These are phyloP conservation scores for Tachina lurida DNA, from an alignment of 2,888 invertebrate species.

Conservation along the genomic window DNA sequence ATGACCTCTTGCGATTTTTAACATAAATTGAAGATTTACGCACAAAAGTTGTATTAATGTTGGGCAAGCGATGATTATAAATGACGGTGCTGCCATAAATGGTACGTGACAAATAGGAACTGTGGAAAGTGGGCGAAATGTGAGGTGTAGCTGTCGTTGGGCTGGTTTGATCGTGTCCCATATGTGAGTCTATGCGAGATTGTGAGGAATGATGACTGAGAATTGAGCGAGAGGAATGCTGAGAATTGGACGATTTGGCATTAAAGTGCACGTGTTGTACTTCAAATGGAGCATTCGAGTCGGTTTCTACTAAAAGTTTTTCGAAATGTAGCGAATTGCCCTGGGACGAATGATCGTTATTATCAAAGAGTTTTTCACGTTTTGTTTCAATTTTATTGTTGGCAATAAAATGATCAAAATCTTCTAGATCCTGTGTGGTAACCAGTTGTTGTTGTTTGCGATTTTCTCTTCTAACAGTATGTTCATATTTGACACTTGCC, in stretches of 20 bases:
- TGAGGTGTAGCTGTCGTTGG: constrained; percentile 56
- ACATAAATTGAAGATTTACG: constrained; percentile 76
- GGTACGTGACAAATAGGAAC: constrained; percentile 70
- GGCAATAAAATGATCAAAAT: constrained; percentile 60
- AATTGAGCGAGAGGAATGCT: constrained; percentile 15
- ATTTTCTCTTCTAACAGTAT: constrained; percentile 17
- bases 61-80: constrained; percentile 76
- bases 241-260: constrained; percentile 16
- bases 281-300: constrained; percentile 79
- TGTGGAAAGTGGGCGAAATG: constrained; percentile 38
- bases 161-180: constrained; percentile 13
- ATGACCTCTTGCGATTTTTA: constrained; percentile 59
- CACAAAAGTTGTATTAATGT: constrained; percentile 74
- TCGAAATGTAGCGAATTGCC: constrained; percentile 74
- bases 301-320: constrained; percentile 75
- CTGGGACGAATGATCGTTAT: constrained; percentile 17
- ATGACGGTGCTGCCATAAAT: constrained; percentile 77
- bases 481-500: constrained; percentile 22
- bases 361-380: constrained; percentile 5
- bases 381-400: constrained; percentile 13
- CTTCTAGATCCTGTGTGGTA: constrained; percentile 58
- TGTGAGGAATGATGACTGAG: constrained; percentile 9
- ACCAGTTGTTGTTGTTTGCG: constrained; percentile 48
- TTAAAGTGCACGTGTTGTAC: constrained; percentile 74
- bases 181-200: constrained; percentile 7